phyloP scores from a whole-genome alignment of 2,113 vertebrate genomes.

The Ctenodactylus gundi region DNA sequence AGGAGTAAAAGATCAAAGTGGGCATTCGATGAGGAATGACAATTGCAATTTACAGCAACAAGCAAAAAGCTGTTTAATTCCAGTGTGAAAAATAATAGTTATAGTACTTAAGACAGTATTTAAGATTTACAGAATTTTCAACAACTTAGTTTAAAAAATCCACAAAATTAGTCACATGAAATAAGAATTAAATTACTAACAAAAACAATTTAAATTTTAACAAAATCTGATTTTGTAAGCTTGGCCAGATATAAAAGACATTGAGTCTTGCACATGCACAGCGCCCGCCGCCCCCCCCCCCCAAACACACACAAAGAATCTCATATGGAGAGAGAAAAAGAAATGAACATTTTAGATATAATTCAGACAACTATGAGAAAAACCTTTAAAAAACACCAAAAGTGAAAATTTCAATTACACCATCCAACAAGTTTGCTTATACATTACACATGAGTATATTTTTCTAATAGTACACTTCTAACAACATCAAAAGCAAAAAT shows the following conservation, averaged over 20 bases:
- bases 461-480: constrained; percentile 27
- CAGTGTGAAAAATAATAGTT: neutral
- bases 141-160: neutral
- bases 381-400: neutral
- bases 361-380: constrained; percentile 30
- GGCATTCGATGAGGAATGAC: neutral
- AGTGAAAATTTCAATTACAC: neutral
- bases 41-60: neutral
- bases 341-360: neutral
- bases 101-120: neutral
- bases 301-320: neutral
- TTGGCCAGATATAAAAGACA: neutral
- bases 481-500: constrained; percentile 20
- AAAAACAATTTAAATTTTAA: constrained; percentile 1
- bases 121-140: constrained; percentile 11
- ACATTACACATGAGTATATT: neutral
- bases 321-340: neutral
- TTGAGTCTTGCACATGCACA: neutral
- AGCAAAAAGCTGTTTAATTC: neutral
- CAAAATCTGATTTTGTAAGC: neutral
- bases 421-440: constrained; percentile 33
- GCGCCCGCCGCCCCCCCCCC: too few relatives aligned
- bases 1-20: neutral
- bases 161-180: neutral
- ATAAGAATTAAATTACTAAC: constrained; percentile 8